Evolutionary conservation across 2,113 vertebrate species (phyloP), one percentile per base, ranked within the genome.

Genomic region (Uropsilus gracilis): DNA sequence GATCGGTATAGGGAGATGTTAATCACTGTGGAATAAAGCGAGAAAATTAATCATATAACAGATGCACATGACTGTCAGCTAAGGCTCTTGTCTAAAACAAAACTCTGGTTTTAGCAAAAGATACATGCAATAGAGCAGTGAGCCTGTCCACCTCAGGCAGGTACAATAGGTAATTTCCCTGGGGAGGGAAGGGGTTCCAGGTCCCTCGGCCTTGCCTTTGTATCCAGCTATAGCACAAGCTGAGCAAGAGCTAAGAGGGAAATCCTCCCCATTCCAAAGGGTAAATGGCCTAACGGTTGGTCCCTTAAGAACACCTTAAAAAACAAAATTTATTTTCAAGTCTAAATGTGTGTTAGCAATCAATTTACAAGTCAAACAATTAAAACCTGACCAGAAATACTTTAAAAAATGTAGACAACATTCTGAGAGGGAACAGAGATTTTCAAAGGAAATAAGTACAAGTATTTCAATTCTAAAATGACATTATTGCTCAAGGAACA

Each of bases 341-440:
- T 34, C 82, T 42, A 90, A 92, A 77, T 72, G 39, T 72, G 18
- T 44, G 78, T 7, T 32, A 82, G 48, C 3, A 96, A 68, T 59
- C 78, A 13, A 3, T 50, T 50, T 13, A 50, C 11, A 69, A 88
- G 37, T 69, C 64, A 75, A 61, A 78, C 88, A 77, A 82, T 78
- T 91, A 64, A 69, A 95, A 81, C 57, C 59, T 83, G 81, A 34
- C 28, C 39, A 85, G 61, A 91, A 89, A 69, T 53, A 50, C n/a
- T 75, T 85, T 86, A 53, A 89, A 69, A 20, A 64, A 16, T 86
- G 92, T 80, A 86, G 48, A 53, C 17, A 89, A 57, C 37, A 89
- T 64, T 44, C 44, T 86, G 17, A 89, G 81, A 2, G 34, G 57
- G 37, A 34, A 28, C 2, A 50, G n/a, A 13, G 6, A 3, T 50